A percentile compares a stretch with the other conserved stretches of the same genome.
These are phyloP conservation scores for Tachuris rubrigastra DNA, from an alignment of 2,113 vertebrate genomes.

Conservation along the genomic window DNA sequence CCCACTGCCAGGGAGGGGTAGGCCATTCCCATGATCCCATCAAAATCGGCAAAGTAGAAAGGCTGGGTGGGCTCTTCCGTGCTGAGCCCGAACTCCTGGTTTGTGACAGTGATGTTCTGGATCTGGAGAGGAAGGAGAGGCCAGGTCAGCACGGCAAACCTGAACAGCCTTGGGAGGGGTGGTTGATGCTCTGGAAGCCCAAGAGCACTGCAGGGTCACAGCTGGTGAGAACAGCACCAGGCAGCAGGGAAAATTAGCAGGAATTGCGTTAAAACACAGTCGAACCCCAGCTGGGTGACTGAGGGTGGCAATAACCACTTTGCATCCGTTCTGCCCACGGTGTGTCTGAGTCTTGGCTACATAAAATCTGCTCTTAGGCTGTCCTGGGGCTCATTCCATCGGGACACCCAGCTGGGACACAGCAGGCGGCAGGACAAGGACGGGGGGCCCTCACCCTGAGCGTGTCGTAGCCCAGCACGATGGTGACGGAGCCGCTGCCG, in stretches of 20 bases:
- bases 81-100: conserved; percentile 82
- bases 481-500: conserved; percentile 60
- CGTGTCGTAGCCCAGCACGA: conserved; percentile 71
- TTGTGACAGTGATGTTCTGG: conserved; percentile 62
- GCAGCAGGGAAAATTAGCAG: not conserved
- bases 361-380: fast-evolving
- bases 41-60: conserved; percentile 67
- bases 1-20: conserved; percentile 41
- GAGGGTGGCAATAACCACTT: fast-evolving
- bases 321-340: fast-evolving
- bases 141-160: not conserved
- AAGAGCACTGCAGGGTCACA: not conserved
- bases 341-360: not conserved
- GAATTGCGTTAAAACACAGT: not conserved
- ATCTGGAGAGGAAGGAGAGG: conserved; percentile 47
- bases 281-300: not conserved
- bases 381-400: not conserved
- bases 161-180: fast-evolving
- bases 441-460: conserved; percentile 44
- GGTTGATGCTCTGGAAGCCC: not conserved
- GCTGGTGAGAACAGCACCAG: not conserved
- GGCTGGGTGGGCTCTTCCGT: conserved; percentile 31
- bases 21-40: conserved; percentile 74
- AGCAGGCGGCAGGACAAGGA: not conserved
- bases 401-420: not conserved